A percentile compares a stretch with the other conserved stretches of the same genome.
Conservation (phyloP, 2,888 invertebrate species). For the Laothoe populi region DNA sequence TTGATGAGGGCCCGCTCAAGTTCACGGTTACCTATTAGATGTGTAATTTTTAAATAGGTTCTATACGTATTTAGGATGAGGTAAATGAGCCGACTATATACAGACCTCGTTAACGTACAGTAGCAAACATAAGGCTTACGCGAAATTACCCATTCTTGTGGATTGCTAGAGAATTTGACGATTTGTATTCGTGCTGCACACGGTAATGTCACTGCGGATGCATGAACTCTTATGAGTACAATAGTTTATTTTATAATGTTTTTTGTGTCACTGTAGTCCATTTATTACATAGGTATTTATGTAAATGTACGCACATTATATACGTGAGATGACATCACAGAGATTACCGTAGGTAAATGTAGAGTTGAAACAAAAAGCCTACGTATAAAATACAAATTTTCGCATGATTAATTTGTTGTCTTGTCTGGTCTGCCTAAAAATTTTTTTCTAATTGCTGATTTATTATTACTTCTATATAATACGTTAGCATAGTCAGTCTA, state of each 20-base stretch:
- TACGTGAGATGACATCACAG: too few species aligned
- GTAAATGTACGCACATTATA: too few species aligned
- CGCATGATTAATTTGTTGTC: too few species aligned
- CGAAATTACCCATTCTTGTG: conserved; percentile 12
- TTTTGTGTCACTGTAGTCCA: not conserved
- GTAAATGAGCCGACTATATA: conserved; percentile 60
- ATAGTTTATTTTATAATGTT: conserved; percentile 5
- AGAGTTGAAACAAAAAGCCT: too few species aligned
- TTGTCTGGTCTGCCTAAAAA: too few species aligned
- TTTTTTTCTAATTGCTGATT: too few species aligned
- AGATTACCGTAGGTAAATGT: too few species aligned
- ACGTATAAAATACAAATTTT: too few species aligned
- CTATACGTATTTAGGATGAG: conserved; percentile 54
- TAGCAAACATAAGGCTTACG: conserved; percentile 32
- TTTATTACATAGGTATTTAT: too few species aligned
- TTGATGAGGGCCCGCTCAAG: conserved; percentile 72
- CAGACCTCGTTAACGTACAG: conserved; percentile 54
- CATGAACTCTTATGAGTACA: conserved; percentile 11
- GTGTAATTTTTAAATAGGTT: conserved; percentile 72
- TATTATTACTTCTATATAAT: too few species aligned
- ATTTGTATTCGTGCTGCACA: conserved; percentile 19
- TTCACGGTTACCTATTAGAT: conserved; percentile 78
- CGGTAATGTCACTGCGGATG: conserved; percentile 16
- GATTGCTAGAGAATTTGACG: not conserved
- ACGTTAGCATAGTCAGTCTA: too few species aligned